Conservation (phyloP, 2,888 invertebrate genomes). For the Venustoraphidia nigricollis region DNA sequence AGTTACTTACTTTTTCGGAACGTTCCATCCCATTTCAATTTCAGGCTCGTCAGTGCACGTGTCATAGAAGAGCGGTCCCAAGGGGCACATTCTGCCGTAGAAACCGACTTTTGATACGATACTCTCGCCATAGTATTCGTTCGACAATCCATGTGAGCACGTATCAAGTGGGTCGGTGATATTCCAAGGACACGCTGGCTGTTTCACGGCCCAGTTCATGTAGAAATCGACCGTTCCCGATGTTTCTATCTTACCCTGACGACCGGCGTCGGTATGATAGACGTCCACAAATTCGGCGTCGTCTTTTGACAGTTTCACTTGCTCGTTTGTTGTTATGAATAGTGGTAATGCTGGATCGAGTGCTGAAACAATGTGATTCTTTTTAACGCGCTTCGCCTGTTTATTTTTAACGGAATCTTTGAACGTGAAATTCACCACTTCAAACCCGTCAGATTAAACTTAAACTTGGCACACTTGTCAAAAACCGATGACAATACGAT, state of each 20-base stretch:
- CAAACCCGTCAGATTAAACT: no score
- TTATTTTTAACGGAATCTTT: no score
- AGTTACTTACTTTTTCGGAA: no score
- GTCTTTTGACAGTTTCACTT: constrained; percentile 32
- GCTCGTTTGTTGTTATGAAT: constrained; percentile 32
- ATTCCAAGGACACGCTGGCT: constrained; percentile 37
- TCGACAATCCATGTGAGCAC: constrained; percentile 43
- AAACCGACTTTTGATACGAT: constrained; percentile 34
- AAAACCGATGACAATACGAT: no score
- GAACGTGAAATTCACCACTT: no score
- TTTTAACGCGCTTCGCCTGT: no score
- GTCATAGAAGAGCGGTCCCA: no score
- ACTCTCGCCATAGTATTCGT: constrained; percentile 41
- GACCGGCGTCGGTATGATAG: constrained; percentile 43
- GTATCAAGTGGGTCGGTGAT: no score
- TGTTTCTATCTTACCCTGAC: constrained; percentile 35
- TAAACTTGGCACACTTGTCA: no score
- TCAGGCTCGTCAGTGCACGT: no score
- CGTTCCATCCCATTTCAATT: no score
- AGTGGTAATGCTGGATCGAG: constrained; percentile 52
- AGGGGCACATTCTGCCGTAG: constrained; percentile 26
- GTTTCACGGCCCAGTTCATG: constrained; percentile 38
- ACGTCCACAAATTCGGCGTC: constrained; percentile 49
- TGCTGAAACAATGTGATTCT: constrained; percentile 22
- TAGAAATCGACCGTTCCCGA: constrained; percentile 41